Base-by-base conservation (phyloP, 30 jellyfish, hydroid and myxozoan genomes). In the Rhopilema esculentum region DNA sequence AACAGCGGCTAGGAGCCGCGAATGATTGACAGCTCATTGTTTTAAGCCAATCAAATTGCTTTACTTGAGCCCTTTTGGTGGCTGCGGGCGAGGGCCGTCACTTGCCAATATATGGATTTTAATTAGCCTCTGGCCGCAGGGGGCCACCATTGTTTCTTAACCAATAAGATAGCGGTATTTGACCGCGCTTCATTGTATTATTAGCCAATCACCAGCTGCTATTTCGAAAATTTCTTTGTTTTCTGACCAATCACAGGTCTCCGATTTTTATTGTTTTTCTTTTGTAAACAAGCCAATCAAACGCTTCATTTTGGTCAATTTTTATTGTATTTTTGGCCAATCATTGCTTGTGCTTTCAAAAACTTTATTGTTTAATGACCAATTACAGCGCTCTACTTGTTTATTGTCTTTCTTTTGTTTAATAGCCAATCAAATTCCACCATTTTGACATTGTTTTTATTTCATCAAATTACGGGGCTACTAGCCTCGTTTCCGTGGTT, bases 51-150 rank as follows among this genome's bases (percentile, higher is more conserved):
- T 67, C 78, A 67, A 17, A 67, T 67, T 67, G 78, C 78, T 67
- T 24, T 15, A 67, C 23, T 67, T 67, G 19, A 67, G 49, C 78
- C 78, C 78, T 20, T 67, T 67, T 67, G 78, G 78, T 33, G 78
- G 78, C 49, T 20, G 78, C 78, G 78, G 57, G 49, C 78, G 9
- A 17, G 49, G 23, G 78, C 78, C 78, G 78, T 67, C 78, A 67
- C 49, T 48, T 67, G 17, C 49, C 17, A 20, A 26, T 21, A 16
- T 20, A 67, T 8, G 33, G 50, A 2, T 67, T 17, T 21, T 26
- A 8, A 24, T 29, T 26, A 67, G 78, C 49, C 78, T 20, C 17
- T 20, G 31, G 78, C 49, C 78, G 78, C 78, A 20, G 17, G 16
- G 22, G 78, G 48, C 48, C 31, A 17, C 78, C 32, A 17, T 67